Base-by-base conservation (phyloP, 2,113 vertebrate genomes). In the Porphyrio hochstetteri region DNA sequence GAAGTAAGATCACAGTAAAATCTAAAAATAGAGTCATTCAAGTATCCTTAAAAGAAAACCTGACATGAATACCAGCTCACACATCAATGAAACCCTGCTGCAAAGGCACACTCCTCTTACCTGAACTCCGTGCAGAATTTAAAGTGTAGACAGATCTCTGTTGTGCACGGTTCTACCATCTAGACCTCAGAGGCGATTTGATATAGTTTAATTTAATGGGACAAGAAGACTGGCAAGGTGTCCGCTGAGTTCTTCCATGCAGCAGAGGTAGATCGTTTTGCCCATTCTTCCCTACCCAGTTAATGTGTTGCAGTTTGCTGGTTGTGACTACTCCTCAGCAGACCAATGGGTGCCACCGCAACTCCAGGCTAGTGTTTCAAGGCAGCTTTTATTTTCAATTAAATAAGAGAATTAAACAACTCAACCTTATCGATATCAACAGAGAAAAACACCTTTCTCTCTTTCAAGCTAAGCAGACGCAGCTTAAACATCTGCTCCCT, bases 21-120 rank as follows among this genome's bases (percentile, higher is more conserved):
- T 57, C 95, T 96, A 97, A 96, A 97, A 96, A 97, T 95, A 96
- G 88, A 91, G 71, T 59, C 68, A 91, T 94, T 96, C 94, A 94
- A 96, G 82, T 86, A 82, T 82, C 78, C 83, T 96, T 95, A 95
- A 94, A 95, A 95, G 92, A 93, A 93, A 95, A 79, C 86, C 91
- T 92, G 94, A 92, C 84, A 86, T 70, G 93, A 92, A 94, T 91
- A 61, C 77, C 25, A 72, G 90, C 84, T 94, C 80, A 33, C 57
- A 81, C 74, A 95, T 84, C 96, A 95, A 71, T 90, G 90, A 90
- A 85, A 55, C 59, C 55, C 78, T 83, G 68, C 90, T 79, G 63
- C 83, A 90, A 91, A 91, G 53, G 74, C 84, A 78, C 82, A 88
- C 24, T 87, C 33, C 42, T 69, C 86, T 95, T 67, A 79, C 27